phyloP scores from a whole-genome alignment of 2,113 vertebrate genomes.

The Leiothrix lutea region DNA sequence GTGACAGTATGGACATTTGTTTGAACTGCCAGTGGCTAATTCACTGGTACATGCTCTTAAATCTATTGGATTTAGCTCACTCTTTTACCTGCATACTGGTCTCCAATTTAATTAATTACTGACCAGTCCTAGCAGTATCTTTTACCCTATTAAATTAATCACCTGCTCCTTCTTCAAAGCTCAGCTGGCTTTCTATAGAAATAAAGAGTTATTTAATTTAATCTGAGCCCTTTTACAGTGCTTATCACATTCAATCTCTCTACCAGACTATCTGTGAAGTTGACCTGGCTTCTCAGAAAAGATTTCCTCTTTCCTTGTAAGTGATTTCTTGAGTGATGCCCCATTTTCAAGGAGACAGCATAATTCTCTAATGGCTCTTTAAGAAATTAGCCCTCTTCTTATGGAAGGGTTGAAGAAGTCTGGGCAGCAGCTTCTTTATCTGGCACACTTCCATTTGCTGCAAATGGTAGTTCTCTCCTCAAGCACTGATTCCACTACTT shows the following conservation, averaged over 20 bases:
- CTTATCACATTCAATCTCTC: neutral
- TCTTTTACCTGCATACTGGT: neutral
- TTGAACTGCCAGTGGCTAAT: neutral
- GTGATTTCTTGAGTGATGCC: conserved; percentile 3
- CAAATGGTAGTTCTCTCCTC: neutral
- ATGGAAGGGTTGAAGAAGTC: neutral
- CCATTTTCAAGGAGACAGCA: conserved; percentile 1
- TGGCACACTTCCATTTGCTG: neutral
- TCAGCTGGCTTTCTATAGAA: conserved; percentile 6
- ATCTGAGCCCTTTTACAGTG: conserved; percentile 20
- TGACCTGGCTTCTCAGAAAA: conserved; percentile 25
- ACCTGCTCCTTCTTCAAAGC: conserved; percentile 14
- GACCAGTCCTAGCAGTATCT: conserved; percentile 20
- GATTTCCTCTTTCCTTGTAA: neutral
- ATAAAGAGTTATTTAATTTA: conserved; percentile 35
- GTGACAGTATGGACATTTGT: neutral
- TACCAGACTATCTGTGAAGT: neutral
- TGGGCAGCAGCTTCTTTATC: neutral
- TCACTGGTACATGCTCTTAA: neutral
- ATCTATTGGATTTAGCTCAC: conserved; percentile 22
- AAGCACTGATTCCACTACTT: neutral
- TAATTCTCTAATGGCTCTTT: neutral
- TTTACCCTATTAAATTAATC: conserved; percentile 37
- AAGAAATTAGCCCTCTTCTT: conserved; percentile 16
- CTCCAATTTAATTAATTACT: conserved; percentile 61